Evolutionary conservation across 1,140 invertebrate species (phyloP), one percentile per base, ranked within the genome.

Genomic region (Aphelenchoides besseyi): DNA sequence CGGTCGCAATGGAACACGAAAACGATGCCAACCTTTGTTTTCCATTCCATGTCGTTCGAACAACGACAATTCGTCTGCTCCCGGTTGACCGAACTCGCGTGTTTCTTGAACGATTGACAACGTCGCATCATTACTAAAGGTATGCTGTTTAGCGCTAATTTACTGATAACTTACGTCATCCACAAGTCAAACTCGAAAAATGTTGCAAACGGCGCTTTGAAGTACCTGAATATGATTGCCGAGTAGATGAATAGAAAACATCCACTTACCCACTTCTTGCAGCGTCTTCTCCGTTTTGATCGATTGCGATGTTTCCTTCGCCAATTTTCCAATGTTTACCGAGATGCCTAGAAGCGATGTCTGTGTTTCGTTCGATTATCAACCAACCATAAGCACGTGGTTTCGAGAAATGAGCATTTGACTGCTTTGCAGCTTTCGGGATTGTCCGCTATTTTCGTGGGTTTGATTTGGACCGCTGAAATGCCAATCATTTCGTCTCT

Each of bases 111-210:
- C 23, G 3, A 72, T 55, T 1, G 33, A 35, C 5, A 72, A 26
- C 16, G 23, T n/a, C 1, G 70, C 26, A 57, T 72, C 70, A 29
- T 72, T 71, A 30, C 71, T 70, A 35, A 2, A 70, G n/a, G 0
- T 53, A 37, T 29, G 63, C 30, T 53, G n/a, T 55, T 2, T 61
- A 8, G 30, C 2, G 63, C 26, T 36, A 2, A 18, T 53, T 53
- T 23, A 32, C 12, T 26, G 36, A 53, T 18, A 66, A 8, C 67
- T 1, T 28, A 69, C 67, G 66, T 72, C 71, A 72, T 72, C 71
- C 71, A 72, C 3, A 72, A 36, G 36, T 72, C 71, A 73, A 72
- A 72, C 12, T 72, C 71, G n/a, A 72, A 33, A 18, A 75, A 72
- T 12, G 48, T 37, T 3, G 23, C 70, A 0, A 57, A 30, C 1